A percentile compares a stretch with the other conserved stretches of the same genome.
phyloP scores from a whole-genome alignment of 2,888 invertebrate genomes.

The Epiblema foenella region DNA sequence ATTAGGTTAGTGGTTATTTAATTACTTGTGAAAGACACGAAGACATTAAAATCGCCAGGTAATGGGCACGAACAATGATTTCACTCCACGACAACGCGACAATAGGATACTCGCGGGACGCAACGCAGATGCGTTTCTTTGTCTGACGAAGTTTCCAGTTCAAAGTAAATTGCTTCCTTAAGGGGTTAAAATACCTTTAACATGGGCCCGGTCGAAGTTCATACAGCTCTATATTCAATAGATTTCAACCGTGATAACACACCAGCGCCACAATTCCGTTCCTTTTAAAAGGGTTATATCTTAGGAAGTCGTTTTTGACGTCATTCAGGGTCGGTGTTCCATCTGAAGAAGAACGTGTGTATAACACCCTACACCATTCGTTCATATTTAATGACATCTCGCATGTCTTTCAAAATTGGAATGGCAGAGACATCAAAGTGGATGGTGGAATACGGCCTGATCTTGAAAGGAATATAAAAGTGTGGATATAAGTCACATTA shows the following conservation, averaged over 20 bases:
- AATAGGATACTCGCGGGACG: conserved; percentile 19
- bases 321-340: too few relatives aligned
- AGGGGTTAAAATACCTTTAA: background rate
- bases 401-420: background rate
- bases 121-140: conserved; percentile 23
- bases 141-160: background rate
- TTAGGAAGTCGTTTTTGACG: too few relatives aligned
- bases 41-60: conserved; percentile 9
- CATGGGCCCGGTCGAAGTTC: background rate
- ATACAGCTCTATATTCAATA: background rate
- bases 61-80: conserved; percentile 21
- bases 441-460: too few relatives aligned
- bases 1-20: background rate
- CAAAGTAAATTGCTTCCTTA: background rate
- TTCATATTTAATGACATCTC: background rate
- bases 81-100: conserved; percentile 20
- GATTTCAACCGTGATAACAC: too few relatives aligned
- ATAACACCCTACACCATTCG: too few relatives aligned
- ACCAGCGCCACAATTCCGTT: too few relatives aligned
- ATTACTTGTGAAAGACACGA: background rate
- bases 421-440: too few relatives aligned
- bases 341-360: too few relatives aligned
- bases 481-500: too few relatives aligned
- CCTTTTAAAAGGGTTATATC: too few relatives aligned
- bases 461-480: too few relatives aligned